A percentile compares a stretch with the other conserved stretches of the same genome.
phyloP scores from a whole-genome alignment of 2,113 vertebrate species.

The Thryonomys swinderianus region DNA sequence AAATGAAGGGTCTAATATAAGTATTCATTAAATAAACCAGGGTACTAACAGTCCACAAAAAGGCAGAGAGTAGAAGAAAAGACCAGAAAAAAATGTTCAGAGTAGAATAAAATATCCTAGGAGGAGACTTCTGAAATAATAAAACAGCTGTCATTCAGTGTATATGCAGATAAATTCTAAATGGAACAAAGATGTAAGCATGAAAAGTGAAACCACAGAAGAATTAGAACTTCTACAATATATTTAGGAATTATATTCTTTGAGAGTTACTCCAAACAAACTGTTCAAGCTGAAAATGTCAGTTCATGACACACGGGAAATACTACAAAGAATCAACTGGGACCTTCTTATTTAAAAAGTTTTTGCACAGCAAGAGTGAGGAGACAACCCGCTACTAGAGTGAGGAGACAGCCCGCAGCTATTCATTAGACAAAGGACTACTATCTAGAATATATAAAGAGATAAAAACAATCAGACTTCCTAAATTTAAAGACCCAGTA shows the following conservation, averaged over 20 bases:
- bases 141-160: neutral
- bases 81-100: neutral
- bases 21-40: neutral
- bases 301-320: neutral
- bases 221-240: neutral
- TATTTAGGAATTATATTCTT: slow-evolving; percentile 16
- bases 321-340: too few relatives aligned
- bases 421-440: too few relatives aligned
- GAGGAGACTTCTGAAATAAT: neutral
- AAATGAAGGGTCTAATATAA: neutral
- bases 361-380: too few relatives aligned
- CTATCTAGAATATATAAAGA: too few relatives aligned
- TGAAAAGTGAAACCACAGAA: slow-evolving; percentile 14
- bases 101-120: neutral
- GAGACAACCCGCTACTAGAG: too few relatives aligned
- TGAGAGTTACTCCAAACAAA: neutral
- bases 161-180: slow-evolving; percentile 35
- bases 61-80: neutral
- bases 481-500: too few relatives aligned
- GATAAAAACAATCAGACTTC: too few relatives aligned
- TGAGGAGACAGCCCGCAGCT: too few relatives aligned
- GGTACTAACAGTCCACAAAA: neutral
- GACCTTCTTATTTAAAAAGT: too few relatives aligned
- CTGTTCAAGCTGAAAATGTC: slow-evolving; percentile 27
- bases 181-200: neutral